These are phyloP conservation scores for Dryadula phaetusa DNA, from an alignment of 2,888 invertebrate genomes.

Conservation along the genomic window DNA sequence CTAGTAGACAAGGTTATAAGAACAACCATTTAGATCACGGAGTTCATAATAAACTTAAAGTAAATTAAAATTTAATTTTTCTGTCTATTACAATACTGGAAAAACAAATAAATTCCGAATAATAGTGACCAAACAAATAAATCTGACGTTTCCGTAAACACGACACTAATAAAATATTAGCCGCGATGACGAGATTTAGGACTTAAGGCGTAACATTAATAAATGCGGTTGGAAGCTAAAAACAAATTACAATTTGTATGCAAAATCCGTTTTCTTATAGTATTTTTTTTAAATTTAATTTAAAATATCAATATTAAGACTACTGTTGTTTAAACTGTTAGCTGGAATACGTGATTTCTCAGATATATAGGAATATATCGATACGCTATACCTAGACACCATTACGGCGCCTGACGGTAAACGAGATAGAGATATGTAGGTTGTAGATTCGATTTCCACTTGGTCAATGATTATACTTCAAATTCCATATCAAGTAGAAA, in stretches of 20 bases:
- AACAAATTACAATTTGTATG: conserved; percentile 29
- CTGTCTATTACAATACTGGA: too few relatives aligned
- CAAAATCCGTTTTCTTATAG: conserved; percentile 16
- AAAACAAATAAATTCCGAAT: conserved; percentile 12
- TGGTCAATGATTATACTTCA: too few relatives aligned
- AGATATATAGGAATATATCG: not conserved
- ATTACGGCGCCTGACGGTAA: too few relatives aligned
- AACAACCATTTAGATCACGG: too few relatives aligned
- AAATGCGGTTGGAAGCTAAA: conserved; percentile 3
- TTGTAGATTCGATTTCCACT: too few relatives aligned
- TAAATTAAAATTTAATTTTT: too few relatives aligned
- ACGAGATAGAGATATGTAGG: too few relatives aligned
- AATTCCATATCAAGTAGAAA: too few relatives aligned
- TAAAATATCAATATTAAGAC: conserved; percentile 13
- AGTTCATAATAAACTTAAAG: too few relatives aligned
- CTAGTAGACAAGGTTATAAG: too few relatives aligned
- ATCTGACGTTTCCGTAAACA: conserved; percentile 34
- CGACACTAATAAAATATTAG: conserved; percentile 27
- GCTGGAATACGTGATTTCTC: not conserved
- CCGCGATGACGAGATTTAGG: conserved; percentile 29
- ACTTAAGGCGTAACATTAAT: conserved; percentile 17
- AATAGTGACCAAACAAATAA: not conserved
- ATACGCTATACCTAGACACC: too few relatives aligned
- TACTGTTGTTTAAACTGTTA: not conserved
- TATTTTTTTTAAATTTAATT: conserved; percentile 29